Conservation (phyloP, 2,113 vertebrate species). For the Hystrix brachyura region DNA sequence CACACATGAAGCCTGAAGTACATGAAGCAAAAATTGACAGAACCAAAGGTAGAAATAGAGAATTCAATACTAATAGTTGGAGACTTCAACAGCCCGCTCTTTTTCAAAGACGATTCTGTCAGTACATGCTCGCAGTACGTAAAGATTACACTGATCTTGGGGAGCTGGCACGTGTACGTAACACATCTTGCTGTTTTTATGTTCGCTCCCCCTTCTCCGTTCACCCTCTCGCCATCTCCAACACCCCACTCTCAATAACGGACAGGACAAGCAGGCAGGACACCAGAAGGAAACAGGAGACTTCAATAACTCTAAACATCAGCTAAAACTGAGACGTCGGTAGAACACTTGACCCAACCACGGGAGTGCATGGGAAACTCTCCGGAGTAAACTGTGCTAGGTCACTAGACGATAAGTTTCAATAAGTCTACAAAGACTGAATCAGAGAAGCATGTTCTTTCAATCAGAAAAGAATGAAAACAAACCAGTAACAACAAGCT, state of each 20-base stretch:
- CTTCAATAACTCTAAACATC: not conserved
- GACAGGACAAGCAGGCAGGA: not conserved
- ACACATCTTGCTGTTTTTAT: too few relatives aligned
- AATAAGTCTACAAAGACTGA: not conserved
- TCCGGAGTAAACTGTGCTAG: not conserved
- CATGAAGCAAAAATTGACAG: not conserved
- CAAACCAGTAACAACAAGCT: not conserved
- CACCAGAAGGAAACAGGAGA: not conserved
- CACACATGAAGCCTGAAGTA: not conserved
- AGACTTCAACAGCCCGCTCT: not conserved
- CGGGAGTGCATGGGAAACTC: not conserved
- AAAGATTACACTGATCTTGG: not conserved
- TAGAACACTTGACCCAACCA: not conserved
- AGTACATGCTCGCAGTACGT: not conserved
- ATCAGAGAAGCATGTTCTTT: conserved; percentile 10
- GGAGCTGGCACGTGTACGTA: too few relatives aligned
- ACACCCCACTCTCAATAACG: not conserved
- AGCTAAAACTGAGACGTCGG: not conserved
- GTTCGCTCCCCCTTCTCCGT: not conserved
- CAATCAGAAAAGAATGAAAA: conserved; percentile 28
- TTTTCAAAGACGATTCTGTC: not conserved
- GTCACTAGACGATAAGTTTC: not conserved
- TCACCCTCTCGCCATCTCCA: not conserved
- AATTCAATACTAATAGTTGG: not conserved
- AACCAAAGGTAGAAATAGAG: not conserved